Conservation (phyloP, 92 coral and sea anemone genomes). For the Isaurus tuberculatus region DNA sequence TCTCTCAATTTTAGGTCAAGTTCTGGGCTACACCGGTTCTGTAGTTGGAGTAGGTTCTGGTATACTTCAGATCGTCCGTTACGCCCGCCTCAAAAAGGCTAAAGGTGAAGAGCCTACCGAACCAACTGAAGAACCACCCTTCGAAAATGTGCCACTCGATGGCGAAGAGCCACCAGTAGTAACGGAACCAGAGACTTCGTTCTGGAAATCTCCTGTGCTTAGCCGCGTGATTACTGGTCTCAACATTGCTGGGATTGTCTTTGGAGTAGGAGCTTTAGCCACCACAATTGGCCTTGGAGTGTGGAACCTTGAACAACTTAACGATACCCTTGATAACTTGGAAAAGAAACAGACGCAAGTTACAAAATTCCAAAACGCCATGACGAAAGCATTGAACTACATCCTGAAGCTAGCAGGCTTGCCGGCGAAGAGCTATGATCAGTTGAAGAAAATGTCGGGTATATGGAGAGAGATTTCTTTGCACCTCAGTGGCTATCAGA, state of each 20-base stretch:
- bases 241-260: conserved; percentile 66
- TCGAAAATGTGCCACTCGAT: conserved; percentile 51
- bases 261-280: conserved; percentile 67
- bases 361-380: conserved; percentile 31
- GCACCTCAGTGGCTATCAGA: conserved; percentile 57
- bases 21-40: conserved; percentile 43
- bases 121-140: conserved; percentile 41
- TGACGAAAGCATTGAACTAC: conserved; percentile 29
- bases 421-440: conserved; percentile 33
- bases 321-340: conserved; percentile 55
- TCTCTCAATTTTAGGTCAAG: conserved; percentile 38
- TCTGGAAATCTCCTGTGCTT: conserved; percentile 47
- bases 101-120: conserved; percentile 47
- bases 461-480: conserved; percentile 60
- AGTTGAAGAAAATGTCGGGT: conserved; percentile 41
- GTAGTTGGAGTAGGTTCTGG: conserved; percentile 4
- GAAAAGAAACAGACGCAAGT: conserved; percentile 65
- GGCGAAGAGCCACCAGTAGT: conserved; percentile 37
- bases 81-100: conserved; percentile 42
- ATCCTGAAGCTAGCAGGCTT: conserved; percentile 53
- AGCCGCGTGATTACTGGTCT: conserved; percentile 44
- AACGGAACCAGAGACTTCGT: conserved; percentile 31
- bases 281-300: conserved; percentile 65
- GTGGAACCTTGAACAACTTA: conserved; percentile 59
- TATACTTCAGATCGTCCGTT: conserved; percentile 27